phyloP scores from a whole-genome alignment of 1,140 invertebrate genomes.

The Calephelis virginiensis region DNA sequence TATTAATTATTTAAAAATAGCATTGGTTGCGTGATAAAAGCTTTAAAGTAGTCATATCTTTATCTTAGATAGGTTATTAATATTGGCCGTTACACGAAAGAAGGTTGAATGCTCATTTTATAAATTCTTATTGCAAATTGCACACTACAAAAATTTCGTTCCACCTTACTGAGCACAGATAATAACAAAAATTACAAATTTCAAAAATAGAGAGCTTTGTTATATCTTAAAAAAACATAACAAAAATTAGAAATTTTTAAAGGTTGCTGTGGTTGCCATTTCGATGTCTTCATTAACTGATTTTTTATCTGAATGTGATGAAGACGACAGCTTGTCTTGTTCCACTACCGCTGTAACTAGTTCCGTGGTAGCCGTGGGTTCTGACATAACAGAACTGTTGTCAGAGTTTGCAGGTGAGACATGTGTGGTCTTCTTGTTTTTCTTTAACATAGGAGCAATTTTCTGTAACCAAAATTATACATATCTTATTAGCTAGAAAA shows the following conservation, averaged over 20 bases:
- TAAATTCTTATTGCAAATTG: no score
- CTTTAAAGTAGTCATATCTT: no score
- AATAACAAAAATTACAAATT: no score
- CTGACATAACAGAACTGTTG: conserved; percentile 48
- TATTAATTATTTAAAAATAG: no score
- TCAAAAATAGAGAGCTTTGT: no score
- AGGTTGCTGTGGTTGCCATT: conserved; percentile 32
- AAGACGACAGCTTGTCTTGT: conserved; percentile 50
- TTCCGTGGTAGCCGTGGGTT: conserved; percentile 60
- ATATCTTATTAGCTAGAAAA: background rate
- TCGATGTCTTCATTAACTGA: conserved; percentile 37
- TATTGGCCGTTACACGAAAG: no score
- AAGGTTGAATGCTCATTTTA: no score
- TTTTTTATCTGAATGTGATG: conserved; percentile 43
- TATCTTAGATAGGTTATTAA: no score
- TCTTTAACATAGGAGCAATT: conserved; percentile 54
- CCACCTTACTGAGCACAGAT: no score
- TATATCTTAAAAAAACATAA: background rate
- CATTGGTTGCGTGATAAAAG: no score
- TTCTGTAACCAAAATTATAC: conserved; percentile 44
- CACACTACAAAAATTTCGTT: no score
- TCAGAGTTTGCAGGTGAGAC: conserved; percentile 51
- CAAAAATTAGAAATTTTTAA: conserved; percentile 14
- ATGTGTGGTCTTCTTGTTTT: conserved; percentile 28
- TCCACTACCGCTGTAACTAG: conserved; percentile 60